Evolutionary conservation across 2,113 vertebrate genomes (phyloP).

Genomic region (Rhabdornis inornatus): DNA sequence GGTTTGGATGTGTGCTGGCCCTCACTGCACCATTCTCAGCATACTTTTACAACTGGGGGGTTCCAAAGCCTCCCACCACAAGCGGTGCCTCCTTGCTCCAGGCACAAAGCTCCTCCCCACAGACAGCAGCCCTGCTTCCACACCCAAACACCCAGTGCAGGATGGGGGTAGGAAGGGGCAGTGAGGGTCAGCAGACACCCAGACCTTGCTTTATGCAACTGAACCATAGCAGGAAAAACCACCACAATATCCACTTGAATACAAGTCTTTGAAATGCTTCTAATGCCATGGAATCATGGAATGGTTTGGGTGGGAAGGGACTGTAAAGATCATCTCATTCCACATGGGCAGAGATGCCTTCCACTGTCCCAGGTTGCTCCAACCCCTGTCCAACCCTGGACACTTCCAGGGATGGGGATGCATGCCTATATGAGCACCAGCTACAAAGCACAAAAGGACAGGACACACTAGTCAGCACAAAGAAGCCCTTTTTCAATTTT

Average conservation of each 20-base stretch:
- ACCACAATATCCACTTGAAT: neutral
- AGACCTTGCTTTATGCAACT: neutral
- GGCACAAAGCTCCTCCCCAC: neutral
- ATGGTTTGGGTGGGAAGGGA: neutral
- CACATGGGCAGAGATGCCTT: neutral
- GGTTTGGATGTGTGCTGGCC: no score
- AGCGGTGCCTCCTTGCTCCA: neutral
- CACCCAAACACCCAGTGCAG: rapidly evolving
- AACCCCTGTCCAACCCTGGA: neutral
- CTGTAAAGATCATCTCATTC: no score
- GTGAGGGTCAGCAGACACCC: neutral
- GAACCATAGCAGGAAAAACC: neutral
- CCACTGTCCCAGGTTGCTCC: neutral
- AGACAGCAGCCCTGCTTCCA: neutral
- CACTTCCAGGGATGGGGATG: neutral
- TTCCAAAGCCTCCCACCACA: neutral
- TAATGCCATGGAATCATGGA: rapidly evolving
- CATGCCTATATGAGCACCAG: neutral
- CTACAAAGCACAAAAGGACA: neutral
- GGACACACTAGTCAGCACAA: neutral
- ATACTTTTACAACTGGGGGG: rapidly evolving
- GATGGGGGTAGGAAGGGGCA: rapidly evolving
- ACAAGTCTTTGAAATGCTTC: neutral
- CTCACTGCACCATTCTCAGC: neutral
- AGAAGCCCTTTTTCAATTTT: neutral